Evolutionary conservation across 2,113 vertebrate genomes (phyloP), one percentile per base, ranked within the genome.

Genomic region (Willisornis vidua): DNA sequence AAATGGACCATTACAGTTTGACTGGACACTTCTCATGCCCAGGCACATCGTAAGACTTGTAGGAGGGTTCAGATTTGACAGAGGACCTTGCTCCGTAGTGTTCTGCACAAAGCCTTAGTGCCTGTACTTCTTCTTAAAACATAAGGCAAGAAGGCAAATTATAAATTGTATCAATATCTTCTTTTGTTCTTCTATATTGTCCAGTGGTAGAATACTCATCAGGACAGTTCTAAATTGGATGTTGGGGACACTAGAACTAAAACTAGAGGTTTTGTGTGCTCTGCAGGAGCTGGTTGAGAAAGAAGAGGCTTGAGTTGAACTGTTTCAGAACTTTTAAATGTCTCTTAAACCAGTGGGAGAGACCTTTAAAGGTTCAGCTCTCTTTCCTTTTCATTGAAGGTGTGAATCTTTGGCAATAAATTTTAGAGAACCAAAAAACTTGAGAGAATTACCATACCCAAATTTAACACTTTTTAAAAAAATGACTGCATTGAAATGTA

Each of bases 21-120:
- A 31, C 19, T 22, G 1, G 63, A 9, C 24, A 10, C 0, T 72
- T 74, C 9, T 80, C 4, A 4, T 57, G 33, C 5, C 2, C 52
- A 18, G 28, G 12, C 2, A 3, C 54, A 46, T 37, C 5, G 0
- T 73, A 39, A 35, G 29, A 51, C 41, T 73, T 78, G 3, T 33
- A 35, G 29, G 62, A 54, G 8, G 63, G 28, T 67, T 89, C 4
- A 31, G 5, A 5, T 78, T 20, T 87, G 48, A 29, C 49, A 51
- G 63, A 90, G 24, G 12, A 71, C 29, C 3, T 95, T 2, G 3
- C 19, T 87, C 5, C 15, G 22, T 87, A 14, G 7, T 73, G 25
- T 31, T 73, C 9, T 85, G 26, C 59, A 57, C 51, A 18, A 93
- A 77, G 9, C 23, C 33, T 51, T 68, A 33, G 37, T 67, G 85